Conservation (phyloP, 2,888 invertebrate species). For the Heteromurus nitidus region DNA sequence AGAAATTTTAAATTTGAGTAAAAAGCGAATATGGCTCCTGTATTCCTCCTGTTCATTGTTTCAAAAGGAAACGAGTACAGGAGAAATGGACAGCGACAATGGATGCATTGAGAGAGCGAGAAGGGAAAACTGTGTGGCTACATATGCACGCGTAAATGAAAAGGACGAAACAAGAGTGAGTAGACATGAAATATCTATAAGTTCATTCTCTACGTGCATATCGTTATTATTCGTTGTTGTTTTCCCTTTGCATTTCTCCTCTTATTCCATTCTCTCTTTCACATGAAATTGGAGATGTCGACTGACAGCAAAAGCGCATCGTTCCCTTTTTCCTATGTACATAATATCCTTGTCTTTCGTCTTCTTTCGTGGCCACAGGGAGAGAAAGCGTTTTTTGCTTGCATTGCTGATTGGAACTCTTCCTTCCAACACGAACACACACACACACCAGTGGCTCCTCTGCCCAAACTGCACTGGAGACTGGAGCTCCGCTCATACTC, state of each 20-base stretch:
- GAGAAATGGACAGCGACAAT: background rate
- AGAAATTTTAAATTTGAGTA: no score
- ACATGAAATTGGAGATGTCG: constrained; percentile 28
- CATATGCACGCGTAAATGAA: constrained; percentile 22
- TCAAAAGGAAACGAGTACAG: background rate
- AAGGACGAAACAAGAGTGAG: constrained; percentile 35
- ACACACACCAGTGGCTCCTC: no score
- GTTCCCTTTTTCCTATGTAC: no score
- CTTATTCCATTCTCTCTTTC: background rate
- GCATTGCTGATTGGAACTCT: background rate
- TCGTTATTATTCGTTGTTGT: background rate
- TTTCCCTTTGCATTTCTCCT: background rate
- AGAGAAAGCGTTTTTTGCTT: background rate
- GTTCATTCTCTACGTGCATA: background rate
- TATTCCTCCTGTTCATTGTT: no score
- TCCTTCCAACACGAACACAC: background rate
- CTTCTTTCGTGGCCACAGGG: constrained; percentile 21
- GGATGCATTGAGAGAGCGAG: constrained; percentile 18
- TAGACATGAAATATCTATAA: background rate
- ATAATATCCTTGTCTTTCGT: no score
- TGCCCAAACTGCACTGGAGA: no score
- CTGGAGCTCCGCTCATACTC: background rate
- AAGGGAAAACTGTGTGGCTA: constrained; percentile 16
- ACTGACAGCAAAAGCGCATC: constrained; percentile 14
- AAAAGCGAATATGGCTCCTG: no score